Evolutionary conservation across 2,888 invertebrate species (phyloP), one percentile per base, ranked within the genome.

Genomic region (Cataglyphis altisquamis): DNA sequence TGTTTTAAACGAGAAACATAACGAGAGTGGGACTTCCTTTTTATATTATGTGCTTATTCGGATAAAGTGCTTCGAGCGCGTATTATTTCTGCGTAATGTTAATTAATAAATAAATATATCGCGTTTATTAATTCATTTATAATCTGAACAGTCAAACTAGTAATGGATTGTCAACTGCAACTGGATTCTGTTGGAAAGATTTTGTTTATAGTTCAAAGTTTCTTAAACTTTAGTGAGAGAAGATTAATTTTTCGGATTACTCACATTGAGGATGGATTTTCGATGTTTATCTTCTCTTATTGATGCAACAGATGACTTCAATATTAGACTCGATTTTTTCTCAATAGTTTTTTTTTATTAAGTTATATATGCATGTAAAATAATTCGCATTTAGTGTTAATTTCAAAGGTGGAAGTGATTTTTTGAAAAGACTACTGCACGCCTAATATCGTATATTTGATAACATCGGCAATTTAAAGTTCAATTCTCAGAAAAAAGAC

Each of bases 151-250:
- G 67, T 81, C 62, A 81, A 84, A 85, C 89, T 86, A 72, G 86
- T 88, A 90, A 90, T 89, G 90, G 90, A 87, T 86, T 88, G 86
- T 89, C 84, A 88, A 90, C 83, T 75, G 80, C 48, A 62, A 72
- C 60, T 78, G 64, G 70, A 77, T 88, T 87, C 82, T 72, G 55
- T 85, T 72, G 62, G 78, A 66, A 77, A 74, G 78, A 75, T 78
- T 87, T 70, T 77, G 57, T 83, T 78, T 62, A 78, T 75, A 68
- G 67, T 70, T 73, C 48, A 57, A 39, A 78, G 48, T 84, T 55
- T 57, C 32, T 36, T 41, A 41, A 63, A 81, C 62, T 67, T 57
- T 81, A 39, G 64, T 81, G 77, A 45, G n/a, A 52, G 52, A 39
- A 55, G 48, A 82, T 84, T 57, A 57, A 82, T 72, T 82, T 66